Base-by-base conservation (phyloP, 2,113 vertebrate species). In the Bubo bubo region DNA sequence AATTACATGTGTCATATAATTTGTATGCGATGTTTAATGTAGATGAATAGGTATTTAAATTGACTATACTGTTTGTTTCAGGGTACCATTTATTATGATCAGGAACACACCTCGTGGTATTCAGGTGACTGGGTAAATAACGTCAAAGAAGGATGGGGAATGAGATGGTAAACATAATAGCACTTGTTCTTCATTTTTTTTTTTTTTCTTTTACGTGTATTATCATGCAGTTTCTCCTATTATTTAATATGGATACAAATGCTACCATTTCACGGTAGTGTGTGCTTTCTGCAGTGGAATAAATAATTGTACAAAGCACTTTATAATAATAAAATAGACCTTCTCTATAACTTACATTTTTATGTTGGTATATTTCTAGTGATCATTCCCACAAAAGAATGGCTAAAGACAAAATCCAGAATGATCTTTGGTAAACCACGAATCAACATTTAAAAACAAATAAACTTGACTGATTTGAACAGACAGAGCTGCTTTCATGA, bases 41-140 rank as follows among this genome's bases (percentile, higher is more conserved):
- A 37, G 76, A 23, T 50, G 5, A 67, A 52, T 82, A 83, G 21
- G 37, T 58, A 8, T 88, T 82, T 52, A 35, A 93, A 59, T 41
- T 35, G 34, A 35, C 58, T 28, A 0, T 52, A 27, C 63, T 85
- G 11, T 96, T 95, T 95, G 30, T 98, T 98, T 95, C 60, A 99
- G 99, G 99, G 99, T 26, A 91, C 62, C 5, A 96, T 99, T 77
- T 99, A 97, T 94, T 99, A 99, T 91, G 98, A 99, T 79, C 34
- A 91, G 91, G 98, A 98, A 2, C 89, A 86, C 35, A 98, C 97
- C 9, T 99, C 99, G 17, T 99, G 99, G 99, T 99, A 99, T 87
- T 98, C 99, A 82, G 99, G 99, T 4, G 98, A 99, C 20, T 99
- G 99, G 99, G 96, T 98, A 21, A 94, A 97, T 92, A 99, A 99